Base-by-base conservation (phyloP, 2,888 invertebrate genomes). In the Carpatolechia fugitivella region DNA sequence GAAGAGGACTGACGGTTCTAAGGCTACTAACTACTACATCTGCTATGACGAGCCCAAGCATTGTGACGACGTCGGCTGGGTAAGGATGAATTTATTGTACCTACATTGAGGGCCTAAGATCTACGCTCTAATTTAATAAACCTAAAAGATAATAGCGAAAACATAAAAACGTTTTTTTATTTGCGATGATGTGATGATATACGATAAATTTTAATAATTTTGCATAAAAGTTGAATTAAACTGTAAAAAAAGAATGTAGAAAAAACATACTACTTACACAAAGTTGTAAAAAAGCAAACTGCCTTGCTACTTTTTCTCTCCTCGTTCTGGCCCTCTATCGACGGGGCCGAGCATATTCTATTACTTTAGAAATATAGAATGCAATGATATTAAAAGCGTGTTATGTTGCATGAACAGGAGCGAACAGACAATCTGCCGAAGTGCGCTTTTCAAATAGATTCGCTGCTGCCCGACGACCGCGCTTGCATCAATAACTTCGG, bases 31-130 rank as follows among this genome's bases (percentile, higher is more conserved):
- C 58, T 89, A 89, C 65, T 89, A 79, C 60, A 75, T 87, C 50
- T 89, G 89, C 58, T 86, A 84, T 55, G 88, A 89, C 36, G 89
- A 89, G 59, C 89, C 89, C 2, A 88, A 87, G 60, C 83, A 71
- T 36, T 89, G 89, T 63, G 89, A 89, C 59, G 88, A 89, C 30
- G 69, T 88, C 49, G 89, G 89, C 63, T 89, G 89, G 89, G 89
- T 88, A 74, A 85, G 65, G 64, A 54, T 50, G 16, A 7, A 29
- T 35, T 36, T 46, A 4, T 10, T 13, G 16, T 44, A 33, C 14
- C 11, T 35, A 35, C 35, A 35, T 35, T 35, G 35, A 29, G 31
- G 11, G 7, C 11, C 31, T 31, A 31, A 31, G 31, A 1, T 11
- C 3, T 31, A 31, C n/a, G n/a, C n/a, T n/a, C n/a, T n/a, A n/a